These are phyloP conservation scores for Trypoxylus dichotomus DNA, from an alignment of 1,140 invertebrate species.

Conservation along the genomic window DNA sequence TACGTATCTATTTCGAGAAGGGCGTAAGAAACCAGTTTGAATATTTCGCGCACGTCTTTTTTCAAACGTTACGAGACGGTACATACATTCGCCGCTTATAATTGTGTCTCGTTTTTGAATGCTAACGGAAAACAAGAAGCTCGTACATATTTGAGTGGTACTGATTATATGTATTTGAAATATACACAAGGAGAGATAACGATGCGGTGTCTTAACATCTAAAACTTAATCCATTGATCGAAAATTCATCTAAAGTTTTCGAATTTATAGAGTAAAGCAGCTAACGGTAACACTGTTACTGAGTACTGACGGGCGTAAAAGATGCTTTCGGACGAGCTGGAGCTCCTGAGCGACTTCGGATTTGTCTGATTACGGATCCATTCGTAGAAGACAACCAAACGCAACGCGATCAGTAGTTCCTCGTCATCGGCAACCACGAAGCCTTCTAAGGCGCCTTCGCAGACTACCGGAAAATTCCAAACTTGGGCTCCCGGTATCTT, in stretches of 20 bases:
- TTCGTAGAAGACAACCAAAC: not conserved
- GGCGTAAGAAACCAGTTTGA: not conserved
- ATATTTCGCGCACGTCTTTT: not conserved
- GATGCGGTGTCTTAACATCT: too few relatives aligned
- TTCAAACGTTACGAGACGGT: not conserved
- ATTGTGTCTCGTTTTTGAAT: too few relatives aligned
- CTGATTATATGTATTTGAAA: too few relatives aligned
- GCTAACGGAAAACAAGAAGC: too few relatives aligned
- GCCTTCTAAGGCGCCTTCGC: not conserved
- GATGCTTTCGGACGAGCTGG: not conserved
- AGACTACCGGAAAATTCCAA: conserved; percentile 1
- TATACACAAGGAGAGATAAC: too few relatives aligned
- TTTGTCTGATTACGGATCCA: not conserved
- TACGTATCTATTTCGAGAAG: not conserved
- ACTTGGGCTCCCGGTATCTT: not conserved
- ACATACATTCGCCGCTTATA: not conserved
- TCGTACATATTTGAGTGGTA: too few relatives aligned
- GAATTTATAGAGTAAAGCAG: too few relatives aligned
- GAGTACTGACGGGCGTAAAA: too few relatives aligned
- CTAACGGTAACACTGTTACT: too few relatives aligned
- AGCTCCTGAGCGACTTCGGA: not conserved
- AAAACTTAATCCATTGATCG: too few relatives aligned
- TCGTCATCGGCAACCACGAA: not conserved
- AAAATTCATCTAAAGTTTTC: too few relatives aligned
- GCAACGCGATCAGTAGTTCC: not conserved